Base-by-base conservation (phyloP, 2,888 invertebrate species). In the Lobophora halterata region DNA sequence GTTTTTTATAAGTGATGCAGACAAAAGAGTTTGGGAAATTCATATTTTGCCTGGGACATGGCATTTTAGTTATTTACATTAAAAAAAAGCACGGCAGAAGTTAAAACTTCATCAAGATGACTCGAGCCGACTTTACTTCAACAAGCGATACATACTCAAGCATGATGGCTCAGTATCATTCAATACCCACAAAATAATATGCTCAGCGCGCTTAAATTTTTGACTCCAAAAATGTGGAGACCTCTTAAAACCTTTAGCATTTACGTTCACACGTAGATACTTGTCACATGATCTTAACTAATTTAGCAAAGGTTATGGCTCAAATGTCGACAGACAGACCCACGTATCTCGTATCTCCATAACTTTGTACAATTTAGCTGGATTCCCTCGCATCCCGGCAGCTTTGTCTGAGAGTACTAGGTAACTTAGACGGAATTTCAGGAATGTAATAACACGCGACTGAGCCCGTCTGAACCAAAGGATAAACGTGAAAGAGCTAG, bases 401-500 rank as follows among this genome's bases (percentile, higher is more conserved):
- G 59, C 61, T 59, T 60, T 58, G 57, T 59, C 52, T 60, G 56
- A 65, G 58, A 52, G 56, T 51, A 52, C 49, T 33, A 37, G 28
- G 36, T 25, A 9, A 21, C 24, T 17, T 25, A 25, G 12, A 17
- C 9, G 54, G 52, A 49, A 49, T 49, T 58, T 52, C 46, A 44
- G 65, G 65, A 67, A 67, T 68, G 63, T 64, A 63, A 66, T 64
- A 68, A 58, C 52, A 56, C 45, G 39, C 26, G 46, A 26, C 34
- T 49, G 43, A 16, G 29, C 40, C 29, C 27, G 23, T 26, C 31
- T 46, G 37, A 35, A 35, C 42, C 36, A 33, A 33, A 32, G 13
- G 26, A 34, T 20, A 13, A 25, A 33, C 13, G 32, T 18, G 14
- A 10, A 9, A 20, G 5, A 21, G 21, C 12, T 36, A 13, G n/a